phyloP scores from a whole-genome alignment of 2,797 vertebrate genomes.

The Thaleichthys pacificus region DNA sequence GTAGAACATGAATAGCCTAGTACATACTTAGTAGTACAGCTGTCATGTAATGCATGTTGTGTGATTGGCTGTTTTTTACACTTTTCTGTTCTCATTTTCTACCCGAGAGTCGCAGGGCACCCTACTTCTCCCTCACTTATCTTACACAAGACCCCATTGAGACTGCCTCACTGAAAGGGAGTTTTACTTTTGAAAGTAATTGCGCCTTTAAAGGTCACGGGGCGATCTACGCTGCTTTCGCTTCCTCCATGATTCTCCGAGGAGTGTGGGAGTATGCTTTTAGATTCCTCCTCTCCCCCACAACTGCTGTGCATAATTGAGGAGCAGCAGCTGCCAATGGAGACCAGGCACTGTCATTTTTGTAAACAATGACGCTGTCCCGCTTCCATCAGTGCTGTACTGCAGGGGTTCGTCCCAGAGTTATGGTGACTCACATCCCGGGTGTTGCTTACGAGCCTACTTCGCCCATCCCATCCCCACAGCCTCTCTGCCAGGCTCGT shows the following conservation, averaged over 20 bases:
- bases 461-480: too few species aligned
- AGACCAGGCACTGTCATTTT: slow-evolving; percentile 45
- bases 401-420: slow-evolving; percentile 29
- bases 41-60: slow-evolving; percentile 16
- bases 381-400: slow-evolving; percentile 30
- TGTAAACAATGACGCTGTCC: slow-evolving; percentile 38
- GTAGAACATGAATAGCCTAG: neutral
- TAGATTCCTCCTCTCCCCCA: neutral
- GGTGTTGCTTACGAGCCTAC: slow-evolving; percentile 50
- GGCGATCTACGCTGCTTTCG: neutral
- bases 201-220: neutral
- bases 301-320: slow-evolving; percentile 26
- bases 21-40: too few species aligned
- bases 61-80: too few species aligned
- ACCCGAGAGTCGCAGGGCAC: neutral
- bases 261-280: slow-evolving; percentile 19
- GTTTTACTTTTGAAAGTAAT: neutral
- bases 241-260: slow-evolving; percentile 19
- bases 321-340: slow-evolving; percentile 33
- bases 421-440: slow-evolving; percentile 58
- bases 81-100: too few species aligned
- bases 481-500: slow-evolving; percentile 29
- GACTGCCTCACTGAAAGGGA: neutral
- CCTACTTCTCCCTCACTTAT: neutral
- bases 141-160: slow-evolving; percentile 17